Evolutionary conservation across 1,140 invertebrate species (phyloP), one percentile per base, ranked within the genome.

Genomic region (Pachypsylla venusta): DNA sequence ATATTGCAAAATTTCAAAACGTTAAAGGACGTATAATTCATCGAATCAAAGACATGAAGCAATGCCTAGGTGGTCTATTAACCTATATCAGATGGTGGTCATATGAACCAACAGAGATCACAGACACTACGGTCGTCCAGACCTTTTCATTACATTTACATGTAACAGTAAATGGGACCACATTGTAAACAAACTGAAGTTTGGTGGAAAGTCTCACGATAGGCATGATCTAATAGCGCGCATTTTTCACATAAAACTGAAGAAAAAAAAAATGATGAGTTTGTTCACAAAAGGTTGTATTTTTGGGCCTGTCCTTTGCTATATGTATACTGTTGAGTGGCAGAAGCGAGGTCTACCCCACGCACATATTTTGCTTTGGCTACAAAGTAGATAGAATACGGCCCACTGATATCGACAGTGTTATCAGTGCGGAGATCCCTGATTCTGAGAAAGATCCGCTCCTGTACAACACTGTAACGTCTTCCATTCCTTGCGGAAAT

Each of bases 241-340:
- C 26, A 74, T 76, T 10, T 78, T 77, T 63, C 62, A 67, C 25
- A 56, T 69, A 35, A 77, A 76, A 62, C 25, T 72, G 10, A 69
- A 71, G 53, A 28, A 59, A 54, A 56, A 75, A 12, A 25, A 60
- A 42, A 54, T 77, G 12, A 66, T 75, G 12, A 60, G 68, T 35
- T 30, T 64, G 14, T 56, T 72, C 1, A 63, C 56, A 48, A 68
- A 68, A 62, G 48, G 61, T 54, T 22, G 64, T 53, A 59, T 71
- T 27, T 68, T 69, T 59, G 71, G 69, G 7, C 10, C 54, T 16
- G 59, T 63, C 26, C 48, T 61, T 35, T 68, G 67, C 40, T 64
- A 65, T 40, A 69, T 74, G 68, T 56, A 56, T 22, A 24, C 35
- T 14, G 22, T 39, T 7, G 58, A 60, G 24, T 60, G 53, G 58